phyloP scores from a whole-genome alignment of 1,140 invertebrate genomes.

The Aporrectodea caliginosa region DNA sequence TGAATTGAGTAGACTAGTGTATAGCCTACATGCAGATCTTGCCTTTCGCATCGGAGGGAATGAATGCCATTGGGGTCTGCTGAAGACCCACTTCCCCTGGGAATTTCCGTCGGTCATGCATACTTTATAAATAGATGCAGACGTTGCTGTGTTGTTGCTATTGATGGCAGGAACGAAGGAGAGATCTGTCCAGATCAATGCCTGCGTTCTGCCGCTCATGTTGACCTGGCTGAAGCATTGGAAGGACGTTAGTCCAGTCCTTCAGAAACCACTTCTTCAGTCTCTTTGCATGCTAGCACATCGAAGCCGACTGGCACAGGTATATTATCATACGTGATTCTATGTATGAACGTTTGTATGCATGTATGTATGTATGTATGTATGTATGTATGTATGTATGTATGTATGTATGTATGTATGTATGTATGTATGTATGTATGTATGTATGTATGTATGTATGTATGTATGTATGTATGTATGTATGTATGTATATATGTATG shows the following conservation, averaged over 20 bases:
- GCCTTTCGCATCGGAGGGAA: too few relatives aligned
- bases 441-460: constrained; percentile 11
- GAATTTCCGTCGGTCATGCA: too few relatives aligned
- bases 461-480: constrained; percentile 11
- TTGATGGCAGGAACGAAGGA: not conserved
- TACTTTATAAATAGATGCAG: too few relatives aligned
- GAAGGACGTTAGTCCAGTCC: not conserved
- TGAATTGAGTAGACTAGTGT: too few relatives aligned
- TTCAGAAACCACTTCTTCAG: not conserved
- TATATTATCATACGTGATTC: not conserved
- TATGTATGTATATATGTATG: constrained; percentile 1
- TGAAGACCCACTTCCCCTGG: too few relatives aligned
- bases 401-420: constrained; percentile 23
- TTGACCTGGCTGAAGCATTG: not conserved
- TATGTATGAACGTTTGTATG: not conserved
- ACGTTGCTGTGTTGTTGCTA: too few relatives aligned
- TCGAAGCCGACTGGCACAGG: not conserved
- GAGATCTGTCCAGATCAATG: not conserved
- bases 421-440: constrained; percentile 25
- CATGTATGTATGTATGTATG: constrained; percentile 1
- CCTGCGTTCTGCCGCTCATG: not conserved
- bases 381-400: constrained; percentile 1
- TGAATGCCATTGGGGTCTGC: too few relatives aligned
- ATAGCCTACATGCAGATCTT: too few relatives aligned
- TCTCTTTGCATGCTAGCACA: not conserved